A percentile compares a stretch with the other conserved stretches of the same genome.
These are phyloP conservation scores for Mus spicilegus DNA, from an alignment of 2,113 vertebrate species.

Conservation along the genomic window DNA sequence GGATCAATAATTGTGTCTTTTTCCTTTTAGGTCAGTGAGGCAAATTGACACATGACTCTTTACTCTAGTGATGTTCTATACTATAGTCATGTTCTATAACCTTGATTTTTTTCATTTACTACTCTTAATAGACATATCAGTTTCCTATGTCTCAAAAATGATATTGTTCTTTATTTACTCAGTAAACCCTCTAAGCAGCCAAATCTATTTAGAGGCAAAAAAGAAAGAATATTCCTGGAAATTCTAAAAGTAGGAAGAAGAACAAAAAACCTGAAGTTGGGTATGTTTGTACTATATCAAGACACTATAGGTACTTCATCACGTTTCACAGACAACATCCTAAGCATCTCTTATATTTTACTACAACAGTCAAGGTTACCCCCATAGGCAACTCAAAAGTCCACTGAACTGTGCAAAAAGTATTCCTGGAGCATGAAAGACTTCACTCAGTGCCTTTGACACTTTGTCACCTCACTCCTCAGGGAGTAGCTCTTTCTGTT, in stretches of 20 bases:
- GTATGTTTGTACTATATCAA: neutral
- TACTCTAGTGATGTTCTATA: neutral
- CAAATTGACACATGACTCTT: neutral
- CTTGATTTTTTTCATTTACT: neutral
- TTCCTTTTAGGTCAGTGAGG: neutral
- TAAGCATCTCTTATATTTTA: neutral
- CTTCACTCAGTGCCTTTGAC: neutral
- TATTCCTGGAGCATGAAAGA: neutral
- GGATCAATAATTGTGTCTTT: neutral
- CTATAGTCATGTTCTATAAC: neutral
- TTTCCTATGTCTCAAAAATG: neutral
- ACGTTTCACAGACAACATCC: neutral
- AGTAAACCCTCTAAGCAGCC: neutral
- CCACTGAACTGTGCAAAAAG: neutral
- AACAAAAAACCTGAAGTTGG: neutral
- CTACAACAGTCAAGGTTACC: neutral
- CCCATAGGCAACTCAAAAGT: neutral
- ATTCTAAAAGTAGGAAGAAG: neutral
- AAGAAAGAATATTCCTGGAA: neutral
- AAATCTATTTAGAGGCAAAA: neutral
- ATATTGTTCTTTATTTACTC: neutral
- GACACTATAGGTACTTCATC: neutral
- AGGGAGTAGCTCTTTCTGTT: neutral
- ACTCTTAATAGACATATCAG: neutral
- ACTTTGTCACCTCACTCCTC: neutral